phyloP scores from a whole-genome alignment of 2,113 vertebrate genomes.

The Aviceda subcristata region DNA sequence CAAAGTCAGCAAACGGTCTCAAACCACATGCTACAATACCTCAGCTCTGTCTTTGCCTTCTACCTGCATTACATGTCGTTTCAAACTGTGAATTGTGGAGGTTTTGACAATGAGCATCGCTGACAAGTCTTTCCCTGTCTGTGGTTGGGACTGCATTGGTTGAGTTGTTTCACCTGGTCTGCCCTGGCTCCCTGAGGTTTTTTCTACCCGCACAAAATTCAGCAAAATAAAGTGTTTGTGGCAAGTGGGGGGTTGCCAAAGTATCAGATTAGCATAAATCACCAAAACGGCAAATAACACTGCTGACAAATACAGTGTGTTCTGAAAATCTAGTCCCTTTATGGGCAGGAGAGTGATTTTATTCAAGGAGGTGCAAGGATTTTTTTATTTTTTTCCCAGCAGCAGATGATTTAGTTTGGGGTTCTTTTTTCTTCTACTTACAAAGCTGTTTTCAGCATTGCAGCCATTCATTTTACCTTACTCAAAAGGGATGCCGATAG shows the following conservation, averaged over 20 bases:
- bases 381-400: too few relatives aligned
- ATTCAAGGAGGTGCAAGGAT: not conserved
- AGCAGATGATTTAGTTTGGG: not conserved
- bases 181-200: not conserved
- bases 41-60: not conserved
- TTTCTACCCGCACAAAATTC: not conserved
- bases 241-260: not conserved
- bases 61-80: not conserved
- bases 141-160: fast-evolving
- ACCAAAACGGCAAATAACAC: not conserved
- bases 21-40: not conserved
- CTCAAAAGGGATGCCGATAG: not conserved
- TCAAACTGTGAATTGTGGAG: not conserved
- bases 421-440: not conserved
- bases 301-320: not conserved
- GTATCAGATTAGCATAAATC: not conserved
- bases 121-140: not conserved
- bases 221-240: not conserved
- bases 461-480: not conserved
- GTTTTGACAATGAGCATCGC: not conserved
- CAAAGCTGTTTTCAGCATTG: not conserved
- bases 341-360: not conserved
- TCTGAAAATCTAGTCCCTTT: not conserved
- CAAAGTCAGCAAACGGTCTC: not conserved
- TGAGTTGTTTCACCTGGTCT: not conserved